Conservation (phyloP, 1,140 invertebrate genomes). For the Pteromalus puparum region DNA sequence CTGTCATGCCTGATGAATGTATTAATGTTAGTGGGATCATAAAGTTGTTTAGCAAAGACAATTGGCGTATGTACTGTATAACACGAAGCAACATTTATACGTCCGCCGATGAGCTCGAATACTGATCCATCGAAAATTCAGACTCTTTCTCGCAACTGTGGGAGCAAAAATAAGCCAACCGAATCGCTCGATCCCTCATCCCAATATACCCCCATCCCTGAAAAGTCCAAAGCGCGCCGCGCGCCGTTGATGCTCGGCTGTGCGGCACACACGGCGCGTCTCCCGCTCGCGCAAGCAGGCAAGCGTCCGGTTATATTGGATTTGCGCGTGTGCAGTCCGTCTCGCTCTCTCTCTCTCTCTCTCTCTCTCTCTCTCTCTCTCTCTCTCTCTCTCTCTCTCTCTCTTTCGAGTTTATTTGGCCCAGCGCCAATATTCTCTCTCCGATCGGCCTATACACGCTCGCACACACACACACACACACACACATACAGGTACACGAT, state of each 20-base stretch:
- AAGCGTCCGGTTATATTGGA: conserved; percentile 17
- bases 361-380: no score
- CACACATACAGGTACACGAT: background rate
- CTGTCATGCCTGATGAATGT: no score
- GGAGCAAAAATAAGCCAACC: background rate
- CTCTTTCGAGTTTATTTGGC: conserved; percentile 38
- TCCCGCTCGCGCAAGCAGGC: background rate
- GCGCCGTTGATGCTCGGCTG: background rate
- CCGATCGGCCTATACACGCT: background rate
- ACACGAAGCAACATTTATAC: no score
- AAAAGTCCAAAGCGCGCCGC: no score
- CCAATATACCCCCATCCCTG: no score
- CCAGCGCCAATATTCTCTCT: conserved; percentile 6
- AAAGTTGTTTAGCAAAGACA: no score
- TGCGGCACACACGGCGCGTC: background rate
- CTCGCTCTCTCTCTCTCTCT: no score
- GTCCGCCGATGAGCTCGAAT: no score
- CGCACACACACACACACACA: background rate
- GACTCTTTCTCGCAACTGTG: no score
- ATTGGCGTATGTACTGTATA: no score
- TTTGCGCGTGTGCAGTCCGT: conserved; percentile 18
- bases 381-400: no score
- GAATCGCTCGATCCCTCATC: background rate
- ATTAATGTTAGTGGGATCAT: no score
- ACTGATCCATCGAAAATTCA: background rate